Percentiles rank a stretch among this genome's conserved stretches.
Evolutionary conservation across 2,888 invertebrate genomes (phyloP).

Genomic region (Erpobdella octoculata): DNA sequence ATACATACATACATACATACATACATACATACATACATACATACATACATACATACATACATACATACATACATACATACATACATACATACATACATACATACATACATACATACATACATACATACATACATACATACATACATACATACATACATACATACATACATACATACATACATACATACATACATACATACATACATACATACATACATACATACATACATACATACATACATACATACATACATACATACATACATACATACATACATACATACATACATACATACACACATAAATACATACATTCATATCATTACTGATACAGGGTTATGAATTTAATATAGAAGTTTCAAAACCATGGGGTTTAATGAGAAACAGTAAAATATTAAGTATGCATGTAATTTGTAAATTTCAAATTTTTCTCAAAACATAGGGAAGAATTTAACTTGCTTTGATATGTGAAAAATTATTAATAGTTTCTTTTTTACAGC

Average conservation of each 20-base stretch:
- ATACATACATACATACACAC: conserved; percentile 19
- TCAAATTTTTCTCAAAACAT: no score
- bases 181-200: conserved; percentile 26
- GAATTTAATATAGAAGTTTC: not conserved
- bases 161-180: conserved; percentile 27
- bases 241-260: conserved; percentile 18
- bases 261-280: conserved; percentile 26
- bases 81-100: conserved; percentile 19
- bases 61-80: not conserved
- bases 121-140: conserved; percentile 28
- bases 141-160: conserved; percentile 25
- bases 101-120: conserved; percentile 21
- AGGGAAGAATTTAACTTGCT: no score
- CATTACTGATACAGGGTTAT: not conserved
- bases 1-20: not conserved
- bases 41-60: not conserved
- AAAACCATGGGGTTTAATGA: no score
- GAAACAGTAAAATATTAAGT: no score
- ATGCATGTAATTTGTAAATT: no score
- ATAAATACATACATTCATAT: not conserved
- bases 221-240: conserved; percentile 29
- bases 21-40: not conserved
- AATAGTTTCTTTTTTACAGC: no score
- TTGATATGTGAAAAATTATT: no score
- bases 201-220: conserved; percentile 27